Evolutionary conservation across 2,888 invertebrate species (phyloP), one percentile per base, ranked within the genome.

Genomic region (Anodontia alba): DNA sequence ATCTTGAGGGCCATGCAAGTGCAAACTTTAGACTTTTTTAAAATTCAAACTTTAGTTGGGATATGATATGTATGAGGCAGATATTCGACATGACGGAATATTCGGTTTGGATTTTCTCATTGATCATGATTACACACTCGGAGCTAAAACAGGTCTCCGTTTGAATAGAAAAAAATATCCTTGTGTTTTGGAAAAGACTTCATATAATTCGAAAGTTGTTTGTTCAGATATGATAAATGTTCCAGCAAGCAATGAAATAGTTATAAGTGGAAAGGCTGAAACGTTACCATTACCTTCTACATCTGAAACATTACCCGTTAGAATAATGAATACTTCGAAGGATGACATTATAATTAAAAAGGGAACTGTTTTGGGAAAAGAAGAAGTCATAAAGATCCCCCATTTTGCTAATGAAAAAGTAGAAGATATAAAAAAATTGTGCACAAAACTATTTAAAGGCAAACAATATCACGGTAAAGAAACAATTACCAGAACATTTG

Each of bases 71-170:
- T 67, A 66, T 31, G 75, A 78, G 26, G 78, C 78, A 54, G 51
- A 36, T 23, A 81, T 78, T 57, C 31, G 68, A 29, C 78, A 78
- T 31, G 78, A 82, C 72, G 83, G 83, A n/a, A 36, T 83, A 33
- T n/a, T 75, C 12, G 74, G 74, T 12, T 33, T 43, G 20, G 74
- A 75, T 42, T 75, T 75, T 67, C 51, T 80, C 17, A 10, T 54
- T n/a, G 54, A 54, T 10, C 54, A 54, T 54, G 29, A 54, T 10
- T 54, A 54, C 17, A 10, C 29, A 54, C 54, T 54, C 7, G 54
- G 54, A 26, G 57, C 57, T 5, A 7, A 20, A 29, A 26, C 57
- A 10, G 57, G 57, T 2, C 26, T 57, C 5, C 57, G 57, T 10
- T 29, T 57, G 7, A 57, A 57, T 29, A 26, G 20, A 17, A 57